Evolutionary conservation across 2,113 vertebrate genomes (phyloP).

Genomic region (Blennius ocellaris): DNA sequence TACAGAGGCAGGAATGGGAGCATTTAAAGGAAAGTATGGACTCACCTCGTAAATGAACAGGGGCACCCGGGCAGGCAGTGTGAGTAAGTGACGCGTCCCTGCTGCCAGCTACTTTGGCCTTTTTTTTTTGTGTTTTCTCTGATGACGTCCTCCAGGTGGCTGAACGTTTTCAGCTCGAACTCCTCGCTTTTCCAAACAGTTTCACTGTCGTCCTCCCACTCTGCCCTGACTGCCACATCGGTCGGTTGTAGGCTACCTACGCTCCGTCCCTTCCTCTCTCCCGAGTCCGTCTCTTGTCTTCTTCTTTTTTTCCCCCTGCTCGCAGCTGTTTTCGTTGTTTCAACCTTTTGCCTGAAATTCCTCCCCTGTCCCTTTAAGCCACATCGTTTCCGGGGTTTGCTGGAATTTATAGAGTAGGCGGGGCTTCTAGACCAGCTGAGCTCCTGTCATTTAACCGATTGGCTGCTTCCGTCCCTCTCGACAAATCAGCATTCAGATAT

Average conservation of each 20-base stretch:
- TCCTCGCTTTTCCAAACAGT: background rate
- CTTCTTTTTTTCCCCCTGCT: constrained; percentile 56
- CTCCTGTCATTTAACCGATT: constrained; percentile 79
- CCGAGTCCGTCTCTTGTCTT: constrained; percentile 35
- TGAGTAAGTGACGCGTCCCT: constrained; percentile 42
- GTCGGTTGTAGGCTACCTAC: constrained; percentile 30
- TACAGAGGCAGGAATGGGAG: too few species aligned
- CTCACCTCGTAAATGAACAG: background rate
- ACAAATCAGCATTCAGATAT: constrained; percentile 53
- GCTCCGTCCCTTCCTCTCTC: constrained; percentile 62
- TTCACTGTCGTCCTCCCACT: constrained; percentile 42
- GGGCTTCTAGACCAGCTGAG: constrained; percentile 77
- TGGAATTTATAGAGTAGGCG: constrained; percentile 57
- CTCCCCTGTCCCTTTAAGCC: constrained; percentile 80
- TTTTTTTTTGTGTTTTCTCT: constrained; percentile 57
- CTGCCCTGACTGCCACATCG: constrained; percentile 44
- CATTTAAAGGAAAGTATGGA: too few species aligned
- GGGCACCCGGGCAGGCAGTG: background rate
- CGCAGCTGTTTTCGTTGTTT: constrained; percentile 77
- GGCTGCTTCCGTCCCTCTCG: constrained; percentile 10
- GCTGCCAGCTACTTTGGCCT: constrained; percentile 65
- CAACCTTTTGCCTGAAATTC: constrained; percentile 70
- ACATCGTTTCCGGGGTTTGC: constrained; percentile 81
- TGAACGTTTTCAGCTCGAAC: too few species aligned
- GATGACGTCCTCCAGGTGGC: constrained; percentile 55